Conservation (phyloP, 2,797 vertebrate genomes). For the Alauda arvensis region DNA sequence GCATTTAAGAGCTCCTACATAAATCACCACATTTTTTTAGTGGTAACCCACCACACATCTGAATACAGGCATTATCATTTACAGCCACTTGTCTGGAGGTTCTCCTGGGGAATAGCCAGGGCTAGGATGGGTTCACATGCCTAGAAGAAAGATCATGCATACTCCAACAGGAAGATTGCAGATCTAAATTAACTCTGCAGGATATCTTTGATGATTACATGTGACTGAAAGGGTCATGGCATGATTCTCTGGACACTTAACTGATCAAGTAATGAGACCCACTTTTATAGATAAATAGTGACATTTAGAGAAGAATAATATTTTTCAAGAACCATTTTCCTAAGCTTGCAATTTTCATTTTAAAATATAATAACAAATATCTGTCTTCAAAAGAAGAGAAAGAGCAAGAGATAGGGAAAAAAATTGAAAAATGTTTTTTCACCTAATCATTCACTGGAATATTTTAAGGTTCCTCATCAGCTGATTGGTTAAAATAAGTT, state of each 20-base stretch:
- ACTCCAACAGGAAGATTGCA: background rate
- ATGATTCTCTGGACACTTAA: background rate
- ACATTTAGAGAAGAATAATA: background rate
- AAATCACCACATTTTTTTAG: background rate
- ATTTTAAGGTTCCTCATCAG: background rate
- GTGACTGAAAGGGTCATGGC: background rate
- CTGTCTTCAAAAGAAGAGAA: background rate
- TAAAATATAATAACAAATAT: background rate
- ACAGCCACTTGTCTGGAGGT: background rate
- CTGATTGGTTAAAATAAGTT: background rate
- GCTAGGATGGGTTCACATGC: background rate
- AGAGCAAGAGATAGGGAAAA: background rate
- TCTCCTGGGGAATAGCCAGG: background rate
- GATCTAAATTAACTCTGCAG: background rate
- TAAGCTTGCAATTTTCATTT: background rate
- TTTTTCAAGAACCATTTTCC: background rate
- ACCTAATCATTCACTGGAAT: background rate
- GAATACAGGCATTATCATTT: background rate
- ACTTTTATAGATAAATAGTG: background rate
- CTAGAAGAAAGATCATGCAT: background rate
- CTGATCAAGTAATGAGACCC: background rate
- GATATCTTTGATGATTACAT: background rate
- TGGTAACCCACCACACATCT: background rate
- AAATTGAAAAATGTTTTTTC: background rate
- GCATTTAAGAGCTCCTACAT: background rate